phyloP scores from a whole-genome alignment of 2,888 invertebrate genomes.

The Sminthurinus aureus region DNA sequence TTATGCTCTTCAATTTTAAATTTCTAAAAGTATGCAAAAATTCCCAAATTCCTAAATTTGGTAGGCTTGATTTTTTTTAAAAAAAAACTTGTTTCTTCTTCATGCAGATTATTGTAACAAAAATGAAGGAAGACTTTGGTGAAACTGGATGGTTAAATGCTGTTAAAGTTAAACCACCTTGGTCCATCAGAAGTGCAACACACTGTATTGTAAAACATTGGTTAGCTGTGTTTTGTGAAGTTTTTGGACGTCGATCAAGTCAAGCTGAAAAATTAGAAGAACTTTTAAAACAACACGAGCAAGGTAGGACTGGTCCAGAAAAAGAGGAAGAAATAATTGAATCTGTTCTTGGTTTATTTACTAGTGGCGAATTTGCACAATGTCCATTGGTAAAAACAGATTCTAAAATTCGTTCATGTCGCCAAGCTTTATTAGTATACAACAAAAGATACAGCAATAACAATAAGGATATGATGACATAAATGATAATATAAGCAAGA shows the following conservation, averaged over 20 bases:
- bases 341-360: constrained; percentile 42
- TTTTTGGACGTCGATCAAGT: constrained; percentile 46
- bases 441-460: not conserved
- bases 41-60: no score
- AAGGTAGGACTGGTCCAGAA: not conserved
- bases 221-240: constrained; percentile 68
- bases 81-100: no score
- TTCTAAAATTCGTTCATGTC: constrained; percentile 29
- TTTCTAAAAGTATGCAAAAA: no score
- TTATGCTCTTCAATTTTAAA: no score
- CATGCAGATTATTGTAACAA: constrained; percentile 65
- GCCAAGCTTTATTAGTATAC: constrained; percentile 35
- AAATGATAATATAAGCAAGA: no score
- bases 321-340: constrained; percentile 41
- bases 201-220: constrained; percentile 70
- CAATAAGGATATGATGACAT: no score
- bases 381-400: constrained; percentile 29
- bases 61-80: no score
- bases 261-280: constrained; percentile 47
- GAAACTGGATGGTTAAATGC: constrained; percentile 67
- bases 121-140: constrained; percentile 70
- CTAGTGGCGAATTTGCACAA: constrained; percentile 34
- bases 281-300: not conserved
- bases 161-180: constrained; percentile 68
- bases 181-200: constrained; percentile 68